phyloP scores from a whole-genome alignment of 2,797 vertebrate species.

The Cynodonichthys magdalenae region DNA sequence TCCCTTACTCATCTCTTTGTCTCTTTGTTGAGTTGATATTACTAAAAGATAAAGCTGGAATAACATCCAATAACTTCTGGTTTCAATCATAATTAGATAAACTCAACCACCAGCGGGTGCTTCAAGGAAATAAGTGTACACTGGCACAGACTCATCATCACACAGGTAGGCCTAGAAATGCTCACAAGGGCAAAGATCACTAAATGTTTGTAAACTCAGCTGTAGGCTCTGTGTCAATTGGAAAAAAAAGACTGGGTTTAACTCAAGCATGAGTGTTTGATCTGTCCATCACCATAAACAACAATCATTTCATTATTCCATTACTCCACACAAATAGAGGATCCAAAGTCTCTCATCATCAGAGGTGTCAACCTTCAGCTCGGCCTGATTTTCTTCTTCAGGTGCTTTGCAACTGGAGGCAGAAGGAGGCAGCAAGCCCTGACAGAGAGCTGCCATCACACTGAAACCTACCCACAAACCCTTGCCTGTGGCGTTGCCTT shows the following conservation, averaged over 20 bases:
- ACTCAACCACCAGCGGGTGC: too few relatives aligned
- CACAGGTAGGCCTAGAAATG: neutral
- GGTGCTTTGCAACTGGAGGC: conserved; percentile 63
- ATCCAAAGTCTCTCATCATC: conserved; percentile 16
- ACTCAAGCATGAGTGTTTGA: conserved; percentile 2
- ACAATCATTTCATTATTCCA: conserved; percentile 35
- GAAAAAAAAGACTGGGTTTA: neutral
- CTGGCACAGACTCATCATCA: neutral
- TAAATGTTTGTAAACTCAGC: neutral
- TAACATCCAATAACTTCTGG: too few relatives aligned
- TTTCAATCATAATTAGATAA: too few relatives aligned
- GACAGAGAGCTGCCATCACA: conserved; percentile 80
- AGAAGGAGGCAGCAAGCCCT: conserved; percentile 76
- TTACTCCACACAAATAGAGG: conserved; percentile 16
- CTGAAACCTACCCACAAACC: conserved; percentile 75
- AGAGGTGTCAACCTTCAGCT: conserved; percentile 31
- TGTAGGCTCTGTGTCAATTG: neutral
- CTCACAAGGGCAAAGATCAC: neutral
- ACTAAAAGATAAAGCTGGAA: too few relatives aligned
- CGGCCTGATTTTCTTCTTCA: conserved; percentile 56
- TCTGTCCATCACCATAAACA: neutral
- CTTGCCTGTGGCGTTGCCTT: conserved; percentile 80
- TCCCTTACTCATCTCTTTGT: too few relatives aligned
- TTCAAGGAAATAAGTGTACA: too few relatives aligned
- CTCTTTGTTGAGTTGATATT: too few relatives aligned